Evolutionary conservation across 2,888 invertebrate species (phyloP).

Genomic region (Oligia strigilis): DNA sequence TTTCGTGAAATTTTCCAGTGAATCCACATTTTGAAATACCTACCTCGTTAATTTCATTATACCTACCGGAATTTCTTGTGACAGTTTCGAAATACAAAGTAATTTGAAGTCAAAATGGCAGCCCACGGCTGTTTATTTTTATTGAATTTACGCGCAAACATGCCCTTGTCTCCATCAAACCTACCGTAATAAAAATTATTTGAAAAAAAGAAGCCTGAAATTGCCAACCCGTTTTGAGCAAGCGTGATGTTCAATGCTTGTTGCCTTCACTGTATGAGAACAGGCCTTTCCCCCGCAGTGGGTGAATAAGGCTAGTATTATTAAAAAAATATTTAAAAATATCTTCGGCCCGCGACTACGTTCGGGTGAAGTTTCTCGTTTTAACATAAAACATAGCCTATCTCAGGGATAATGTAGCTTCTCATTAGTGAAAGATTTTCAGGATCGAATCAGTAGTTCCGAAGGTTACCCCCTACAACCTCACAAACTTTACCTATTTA

Average conservation of each 20-base stretch:
- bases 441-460: no score
- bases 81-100: not conserved
- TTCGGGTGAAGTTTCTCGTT: no score
- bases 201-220: not conserved
- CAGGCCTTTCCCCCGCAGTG: not conserved
- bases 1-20: constrained; percentile 15
- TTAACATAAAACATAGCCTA: no score
- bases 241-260: not conserved
- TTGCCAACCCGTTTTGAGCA: not conserved
- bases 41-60: constrained; percentile 12
- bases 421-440: no score
- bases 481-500: no score
- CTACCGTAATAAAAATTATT: not conserved
- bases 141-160: not conserved
- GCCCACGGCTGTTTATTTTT: not conserved
- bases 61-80: not conserved
- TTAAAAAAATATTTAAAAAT: not conserved
- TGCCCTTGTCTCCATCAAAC: not conserved
- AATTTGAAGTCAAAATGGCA: not conserved
- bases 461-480: no score
- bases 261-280: not conserved
- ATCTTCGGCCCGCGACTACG: no score
- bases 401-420: no score
- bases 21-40: constrained; percentile 28
- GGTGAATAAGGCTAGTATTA: not conserved